Evolutionary conservation across 2,888 invertebrate genomes (phyloP).

Genomic region (Drosophila melanosoma): DNA sequence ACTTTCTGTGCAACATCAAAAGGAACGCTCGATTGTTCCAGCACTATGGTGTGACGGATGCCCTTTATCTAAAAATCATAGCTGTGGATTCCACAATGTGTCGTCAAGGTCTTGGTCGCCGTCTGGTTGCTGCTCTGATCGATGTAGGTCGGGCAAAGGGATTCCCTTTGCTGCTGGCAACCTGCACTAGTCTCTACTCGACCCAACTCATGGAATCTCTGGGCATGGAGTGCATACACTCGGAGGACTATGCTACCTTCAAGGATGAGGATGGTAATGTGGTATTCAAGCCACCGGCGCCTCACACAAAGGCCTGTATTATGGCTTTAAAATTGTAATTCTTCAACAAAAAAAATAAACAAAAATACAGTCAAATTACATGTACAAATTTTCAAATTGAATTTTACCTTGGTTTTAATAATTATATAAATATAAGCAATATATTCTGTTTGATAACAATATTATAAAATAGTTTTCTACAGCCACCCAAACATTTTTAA

Average conservation of each 20-base stretch:
- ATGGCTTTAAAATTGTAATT: conserved; percentile 10
- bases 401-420: not conserved
- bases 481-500: not conserved
- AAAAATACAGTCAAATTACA: too few relatives aligned
- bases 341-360: too few relatives aligned
- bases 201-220: conserved; percentile 59
- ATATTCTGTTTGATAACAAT: not conserved
- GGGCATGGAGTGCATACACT: conserved; percentile 62
- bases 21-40: conserved; percentile 59
- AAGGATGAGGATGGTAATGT: conserved; percentile 52
- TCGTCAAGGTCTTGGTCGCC: conserved; percentile 67
- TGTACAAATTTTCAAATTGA: not conserved
- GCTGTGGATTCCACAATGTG: conserved; percentile 48
- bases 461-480: not conserved
- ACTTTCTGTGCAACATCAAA: conserved; percentile 66
- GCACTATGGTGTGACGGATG: conserved; percentile 41
- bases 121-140: conserved; percentile 60
- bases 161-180: conserved; percentile 56
- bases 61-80: conserved; percentile 59
- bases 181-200: conserved; percentile 75
- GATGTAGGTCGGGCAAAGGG: conserved; percentile 62
- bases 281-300: conserved; percentile 60
- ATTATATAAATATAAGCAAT: not conserved
- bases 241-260: conserved; percentile 62
- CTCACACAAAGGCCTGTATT: conserved; percentile 55